Base-by-base conservation (phyloP, 2,888 invertebrate species). In the Leptopilina drosophilae region DNA sequence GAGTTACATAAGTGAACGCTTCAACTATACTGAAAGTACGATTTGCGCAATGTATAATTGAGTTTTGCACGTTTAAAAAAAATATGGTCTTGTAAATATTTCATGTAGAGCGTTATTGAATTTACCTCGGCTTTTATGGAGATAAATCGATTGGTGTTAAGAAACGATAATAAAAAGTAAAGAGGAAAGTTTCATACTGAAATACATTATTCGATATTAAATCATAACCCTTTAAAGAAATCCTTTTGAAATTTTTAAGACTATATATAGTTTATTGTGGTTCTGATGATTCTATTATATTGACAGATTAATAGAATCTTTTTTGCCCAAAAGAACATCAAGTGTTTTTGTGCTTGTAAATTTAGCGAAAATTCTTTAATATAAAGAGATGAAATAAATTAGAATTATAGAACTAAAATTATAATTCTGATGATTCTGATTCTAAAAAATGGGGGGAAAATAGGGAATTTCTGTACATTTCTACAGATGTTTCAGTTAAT, bases 141-240 rank as follows among this genome's bases (percentile, higher is more conserved):
- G 49, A 20, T 46, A 67, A 14, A 67, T 49, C 49, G 67, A 67
- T 67, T 49, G 49, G 67, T 26, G 20, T 67, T 49, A 67, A 49
- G 67, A 67, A 49, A 26, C 20, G 49, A 49, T 14, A 67, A 67
- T 26, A 49, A 67, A 67, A 49, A 49, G 67, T 49, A 49, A 49
- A 67, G 67, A 5, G 8, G 14, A 26, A 49, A 49, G 12, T 49
- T 49, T 67, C 1, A 49, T 49, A 26, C 49, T 67, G 20, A 26
- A 62, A 62, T 62, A 15, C 62, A 26, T 67, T 49, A 67, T 67
- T 67, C 49, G 67, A 67, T 49, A 67, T 46, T 67, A 49, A 67
- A 67, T 67, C 67, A 67, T 46, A 14, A 67, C 5, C 53, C 26
- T 26, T 14, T 15, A 69, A 69, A 6, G 26, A 69, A 53, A 69